Conservation (phyloP, 1,140 invertebrate genomes). For the Chlorops oryzae region DNA sequence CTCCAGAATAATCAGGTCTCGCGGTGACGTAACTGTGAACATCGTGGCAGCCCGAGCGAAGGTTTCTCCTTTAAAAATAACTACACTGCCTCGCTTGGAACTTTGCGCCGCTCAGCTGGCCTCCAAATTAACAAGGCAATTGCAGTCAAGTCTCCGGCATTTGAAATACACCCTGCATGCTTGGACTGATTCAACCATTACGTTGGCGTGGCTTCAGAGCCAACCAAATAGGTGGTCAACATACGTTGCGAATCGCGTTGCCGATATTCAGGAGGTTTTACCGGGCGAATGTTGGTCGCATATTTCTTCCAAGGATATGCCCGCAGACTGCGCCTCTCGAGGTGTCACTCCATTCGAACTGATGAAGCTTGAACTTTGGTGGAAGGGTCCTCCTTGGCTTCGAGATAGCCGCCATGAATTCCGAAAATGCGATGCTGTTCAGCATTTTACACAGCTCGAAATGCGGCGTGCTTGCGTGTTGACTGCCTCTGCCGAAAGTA, state of each 20-base stretch:
- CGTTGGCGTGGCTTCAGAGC: constrained; percentile 34
- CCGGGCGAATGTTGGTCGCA: constrained; percentile 21
- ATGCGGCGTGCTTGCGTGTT: no score
- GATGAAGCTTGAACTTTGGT: no score
- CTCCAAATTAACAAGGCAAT: neutral
- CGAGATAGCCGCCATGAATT: no score
- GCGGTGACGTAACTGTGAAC: constrained; percentile 12
- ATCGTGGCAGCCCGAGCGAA: constrained; percentile 25
- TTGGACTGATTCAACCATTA: constrained; percentile 35
- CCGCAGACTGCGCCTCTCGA: no score
- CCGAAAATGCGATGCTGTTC: no score
- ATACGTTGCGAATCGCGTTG: constrained; percentile 40
- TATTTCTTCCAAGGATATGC: constrained; percentile 20
- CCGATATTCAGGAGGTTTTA: constrained; percentile 29
- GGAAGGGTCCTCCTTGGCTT: constrained; percentile 10
- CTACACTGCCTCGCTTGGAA: neutral
- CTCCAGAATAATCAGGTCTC: no score
- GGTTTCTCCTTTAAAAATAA: constrained; percentile 13
- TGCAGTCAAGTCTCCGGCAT: neutral
- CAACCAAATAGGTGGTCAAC: constrained; percentile 25
- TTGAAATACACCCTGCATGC: neutral
- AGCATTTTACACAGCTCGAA: no score
- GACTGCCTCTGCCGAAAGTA: no score
- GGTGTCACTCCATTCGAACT: no score
- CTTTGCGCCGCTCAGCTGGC: constrained; percentile 2